A percentile compares a stretch with the other conserved stretches of the same genome.
Evolutionary conservation across 2,797 vertebrate species (phyloP).

Genomic region (Oryzias dopingdopingensis): DNA sequence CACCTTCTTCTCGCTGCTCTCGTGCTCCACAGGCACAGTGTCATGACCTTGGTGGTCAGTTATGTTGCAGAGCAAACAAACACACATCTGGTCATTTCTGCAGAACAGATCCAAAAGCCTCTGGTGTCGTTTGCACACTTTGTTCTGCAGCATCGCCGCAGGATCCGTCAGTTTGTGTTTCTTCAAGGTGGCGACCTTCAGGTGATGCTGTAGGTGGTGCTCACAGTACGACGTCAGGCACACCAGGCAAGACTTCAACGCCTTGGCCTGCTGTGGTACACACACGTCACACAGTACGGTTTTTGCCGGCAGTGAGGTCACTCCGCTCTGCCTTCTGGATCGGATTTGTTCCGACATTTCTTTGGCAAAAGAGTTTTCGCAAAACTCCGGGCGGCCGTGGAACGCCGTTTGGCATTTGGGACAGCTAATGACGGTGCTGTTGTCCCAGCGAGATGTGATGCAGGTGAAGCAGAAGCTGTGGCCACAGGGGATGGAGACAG

Average conservation of each 20-base stretch:
- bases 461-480: conserved; percentile 76
- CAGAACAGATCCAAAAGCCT: conserved; percentile 78
- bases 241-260: conserved; percentile 68
- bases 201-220: conserved; percentile 68
- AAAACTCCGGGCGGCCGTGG: conserved; percentile 53
- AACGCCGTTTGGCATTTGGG: conserved; percentile 66
- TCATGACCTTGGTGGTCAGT: conserved; percentile 70
- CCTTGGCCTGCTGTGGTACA: conserved; percentile 21
- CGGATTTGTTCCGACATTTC: conserved; percentile 71
- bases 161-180: conserved; percentile 69
- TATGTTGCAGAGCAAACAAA: conserved; percentile 76
- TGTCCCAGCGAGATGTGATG: conserved; percentile 60
- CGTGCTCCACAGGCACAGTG: conserved; percentile 70
- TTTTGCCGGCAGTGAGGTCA: neutral
- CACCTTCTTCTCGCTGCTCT: conserved; percentile 73
- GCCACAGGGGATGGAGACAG: conserved; percentile 74
- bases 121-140: conserved; percentile 73
- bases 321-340: conserved; percentile 24
- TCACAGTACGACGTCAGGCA: conserved; percentile 73
- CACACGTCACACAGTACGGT: conserved; percentile 62
- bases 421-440: conserved; percentile 41
- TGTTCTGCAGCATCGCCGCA: conserved; percentile 59
- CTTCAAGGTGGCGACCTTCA: conserved; percentile 52
- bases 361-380: conserved; percentile 69
- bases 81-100: conserved; percentile 71